A percentile compares a stretch with the other conserved stretches of the same genome.
Evolutionary conservation across 2,888 invertebrate genomes (phyloP).

Genomic region (Papilio demoleus): DNA sequence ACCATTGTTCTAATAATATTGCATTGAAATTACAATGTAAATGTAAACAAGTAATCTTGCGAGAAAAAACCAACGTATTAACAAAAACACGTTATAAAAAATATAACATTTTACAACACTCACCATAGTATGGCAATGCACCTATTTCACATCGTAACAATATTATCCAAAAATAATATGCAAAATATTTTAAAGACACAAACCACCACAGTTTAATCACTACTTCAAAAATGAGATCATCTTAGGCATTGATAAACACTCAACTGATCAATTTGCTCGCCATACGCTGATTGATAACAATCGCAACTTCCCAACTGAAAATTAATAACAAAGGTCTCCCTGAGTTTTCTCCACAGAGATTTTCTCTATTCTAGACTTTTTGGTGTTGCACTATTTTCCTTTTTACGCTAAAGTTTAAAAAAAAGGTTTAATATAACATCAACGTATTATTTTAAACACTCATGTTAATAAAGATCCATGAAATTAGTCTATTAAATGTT

Average conservation of each 20-base stretch:
- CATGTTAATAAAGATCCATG: neutral
- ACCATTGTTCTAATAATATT: constrained; percentile 36
- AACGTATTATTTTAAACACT: neutral
- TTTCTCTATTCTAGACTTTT: constrained; percentile 42
- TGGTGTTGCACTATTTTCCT: constrained; percentile 39
- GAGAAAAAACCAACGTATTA: neutral
- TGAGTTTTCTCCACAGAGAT: constrained; percentile 28
- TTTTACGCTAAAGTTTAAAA: neutral
- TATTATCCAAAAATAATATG: constrained; percentile 42
- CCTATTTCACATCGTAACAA: constrained; percentile 65
- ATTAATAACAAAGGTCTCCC: constrained; percentile 50
- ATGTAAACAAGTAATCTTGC: constrained; percentile 8
- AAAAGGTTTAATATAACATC: neutral
- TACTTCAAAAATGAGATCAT: constrained; percentile 38
- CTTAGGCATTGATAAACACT: constrained; percentile 33
- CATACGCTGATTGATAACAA: constrained; percentile 35
- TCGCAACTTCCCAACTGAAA: constrained; percentile 44
- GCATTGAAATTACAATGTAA: neutral
- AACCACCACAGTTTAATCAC: constrained; percentile 39
- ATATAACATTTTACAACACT: constrained; percentile 48
- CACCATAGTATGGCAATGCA: constrained; percentile 60
- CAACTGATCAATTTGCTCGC: constrained; percentile 28
- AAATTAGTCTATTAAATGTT: neutral
- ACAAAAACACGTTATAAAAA: constrained; percentile 12
- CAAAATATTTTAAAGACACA: constrained; percentile 38